Conservation (phyloP, 1,140 invertebrate genomes). For the Dendroctonus valens region DNA sequence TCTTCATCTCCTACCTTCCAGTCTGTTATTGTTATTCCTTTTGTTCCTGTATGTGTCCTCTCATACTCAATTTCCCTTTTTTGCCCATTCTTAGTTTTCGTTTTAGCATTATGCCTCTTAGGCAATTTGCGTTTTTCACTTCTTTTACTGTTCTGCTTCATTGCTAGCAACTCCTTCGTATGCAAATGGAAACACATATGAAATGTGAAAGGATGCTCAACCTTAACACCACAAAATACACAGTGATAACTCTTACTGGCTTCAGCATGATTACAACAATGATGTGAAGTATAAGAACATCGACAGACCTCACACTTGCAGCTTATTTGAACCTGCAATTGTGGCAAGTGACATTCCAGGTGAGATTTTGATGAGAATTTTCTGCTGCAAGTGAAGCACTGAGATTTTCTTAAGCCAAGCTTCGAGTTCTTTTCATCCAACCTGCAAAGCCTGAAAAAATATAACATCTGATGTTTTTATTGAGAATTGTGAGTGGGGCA, state of each 20-base stretch:
- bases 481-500: too few species aligned
- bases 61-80: too few species aligned
- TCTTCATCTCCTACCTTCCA: too few species aligned
- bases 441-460: slow-evolving; percentile 1
- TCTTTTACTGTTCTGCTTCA: too few species aligned
- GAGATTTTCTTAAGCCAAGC: not conserved
- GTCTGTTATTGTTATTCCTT: too few species aligned
- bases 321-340: slow-evolving; percentile 42
- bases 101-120: too few species aligned
- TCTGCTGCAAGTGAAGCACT: slow-evolving; percentile 53
- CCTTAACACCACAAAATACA: slow-evolving; percentile 10
- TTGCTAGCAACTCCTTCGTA: not conserved
- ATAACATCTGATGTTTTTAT: slow-evolving; percentile 1
- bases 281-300: not conserved
- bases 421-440: not conserved
- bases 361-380: slow-evolving; percentile 55
- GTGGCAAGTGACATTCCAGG: slow-evolving; percentile 55
- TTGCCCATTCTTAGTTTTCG: too few species aligned
- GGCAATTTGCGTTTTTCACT: too few species aligned
- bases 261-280: slow-evolving; percentile 6
- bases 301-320: slow-evolving; percentile 18
- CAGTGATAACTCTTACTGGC: not conserved
- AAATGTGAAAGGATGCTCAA: slow-evolving; percentile 3
- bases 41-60: too few species aligned
- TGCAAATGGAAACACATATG: slow-evolving; percentile 26